phyloP scores from a whole-genome alignment of 1,140 invertebrate species.

The Scaptodrosophila lebanonensis region DNA sequence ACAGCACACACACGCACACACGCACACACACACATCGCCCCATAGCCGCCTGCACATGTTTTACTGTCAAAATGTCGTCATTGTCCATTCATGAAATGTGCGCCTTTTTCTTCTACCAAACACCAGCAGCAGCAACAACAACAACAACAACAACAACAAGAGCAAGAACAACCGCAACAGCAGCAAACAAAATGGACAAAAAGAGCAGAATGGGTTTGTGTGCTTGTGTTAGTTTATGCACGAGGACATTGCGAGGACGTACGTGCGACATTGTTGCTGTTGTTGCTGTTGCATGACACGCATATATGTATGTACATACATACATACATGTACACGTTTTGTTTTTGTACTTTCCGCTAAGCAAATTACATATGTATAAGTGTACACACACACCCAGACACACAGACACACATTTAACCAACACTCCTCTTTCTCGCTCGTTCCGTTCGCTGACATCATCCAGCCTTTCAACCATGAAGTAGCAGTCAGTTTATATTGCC shows the following conservation, averaged over 20 bases:
- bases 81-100: constrained; percentile 74
- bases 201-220: constrained; percentile 16
- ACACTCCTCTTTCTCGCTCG: constrained; percentile 5
- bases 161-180: neutral
- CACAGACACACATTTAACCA: constrained; percentile 7
- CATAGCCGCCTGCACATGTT: constrained; percentile 21
- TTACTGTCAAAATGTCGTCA: constrained; percentile 72
- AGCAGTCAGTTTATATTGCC: constrained; percentile 25
- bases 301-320: constrained; percentile 17
- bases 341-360: neutral
- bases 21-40: neutral
- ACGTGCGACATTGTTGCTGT: constrained; percentile 44
- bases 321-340: constrained; percentile 1
- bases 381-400: neutral
- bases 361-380: neutral
- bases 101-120: constrained; percentile 56
- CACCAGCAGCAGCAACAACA: constrained; percentile 20
- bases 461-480: constrained; percentile 6
- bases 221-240: constrained; percentile 19
- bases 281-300: constrained; percentile 45
- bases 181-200: constrained; percentile 52
- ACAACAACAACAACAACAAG: constrained; percentile 5
- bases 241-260: constrained; percentile 63
- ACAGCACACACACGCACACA: neutral
- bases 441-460: constrained; percentile 66